phyloP scores from a whole-genome alignment of 2,113 vertebrate genomes.

The Vulpes lagopus region DNA sequence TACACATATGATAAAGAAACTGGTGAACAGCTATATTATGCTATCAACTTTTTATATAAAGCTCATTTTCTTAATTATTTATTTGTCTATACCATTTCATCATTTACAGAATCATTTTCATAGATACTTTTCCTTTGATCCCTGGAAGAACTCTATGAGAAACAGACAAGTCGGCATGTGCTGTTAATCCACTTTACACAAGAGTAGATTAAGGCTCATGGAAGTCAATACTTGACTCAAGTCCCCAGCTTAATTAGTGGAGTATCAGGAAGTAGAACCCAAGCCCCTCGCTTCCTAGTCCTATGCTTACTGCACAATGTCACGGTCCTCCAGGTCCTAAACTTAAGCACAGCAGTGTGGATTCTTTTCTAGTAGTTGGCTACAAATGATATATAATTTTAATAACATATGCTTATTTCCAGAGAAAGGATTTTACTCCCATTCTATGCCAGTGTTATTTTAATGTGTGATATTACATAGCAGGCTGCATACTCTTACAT shows the following conservation, averaged over 20 bases:
- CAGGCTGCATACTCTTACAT: conserved; percentile 78
- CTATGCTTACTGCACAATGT: conserved; percentile 57
- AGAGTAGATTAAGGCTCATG: not conserved
- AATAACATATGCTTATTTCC: conserved; percentile 85
- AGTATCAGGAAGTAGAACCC: conserved; percentile 38
- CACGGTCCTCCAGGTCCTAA: conserved; percentile 63
- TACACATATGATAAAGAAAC: not conserved
- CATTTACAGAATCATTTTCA: conserved; percentile 33
- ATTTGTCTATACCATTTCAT: conserved; percentile 4
- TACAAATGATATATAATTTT: conserved; percentile 79
- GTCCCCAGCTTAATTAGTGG: not conserved
- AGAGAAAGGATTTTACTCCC: conserved; percentile 82
- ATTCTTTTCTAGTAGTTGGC: conserved; percentile 81
- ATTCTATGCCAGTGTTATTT: conserved; percentile 83
- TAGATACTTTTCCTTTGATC: conserved; percentile 44
- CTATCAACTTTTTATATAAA: conserved; percentile 34
- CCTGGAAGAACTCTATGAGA: not conserved
- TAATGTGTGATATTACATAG: conserved; percentile 84
- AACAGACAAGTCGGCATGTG: not conserved
- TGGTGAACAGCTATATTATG: not conserved
- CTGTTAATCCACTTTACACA: not conserved
- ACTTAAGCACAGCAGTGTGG: conserved; percentile 64
- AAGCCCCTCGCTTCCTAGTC: not conserved
- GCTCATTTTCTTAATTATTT: conserved; percentile 48
- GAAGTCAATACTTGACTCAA: conserved; percentile 37